Evolutionary conservation across 1,140 invertebrate species (phyloP), one percentile per base, ranked within the genome.

Genomic region (Aporrectodea caliginosa): DNA sequence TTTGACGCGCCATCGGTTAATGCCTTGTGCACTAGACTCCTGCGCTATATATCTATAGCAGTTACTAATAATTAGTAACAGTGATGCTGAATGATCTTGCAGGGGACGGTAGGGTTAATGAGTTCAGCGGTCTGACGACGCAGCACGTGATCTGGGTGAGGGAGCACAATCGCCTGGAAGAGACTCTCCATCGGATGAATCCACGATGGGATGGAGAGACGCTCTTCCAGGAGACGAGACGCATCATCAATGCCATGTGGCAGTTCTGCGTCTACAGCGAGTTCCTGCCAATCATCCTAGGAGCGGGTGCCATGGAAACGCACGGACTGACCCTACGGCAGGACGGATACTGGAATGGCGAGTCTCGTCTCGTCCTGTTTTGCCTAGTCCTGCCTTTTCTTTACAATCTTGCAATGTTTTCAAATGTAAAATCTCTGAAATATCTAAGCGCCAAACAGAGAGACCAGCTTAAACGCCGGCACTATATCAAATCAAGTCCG

Each of bases 71-170:
- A n/a, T n/a, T n/a, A n/a, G n/a, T n/a, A n/a, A n/a, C n/a, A n/a
- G n/a, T n/a, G n/a, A n/a, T n/a, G n/a, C n/a, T n/a, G n/a, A n/a
- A n/a, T n/a, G n/a, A n/a, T n/a, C n/a, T n/a, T n/a, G n/a, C 69
- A 95, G 96, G 96, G 82, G 95, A 97, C 84, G 87, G 89, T n/a
- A 89, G 95, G 79, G 92, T 93, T 0, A 98, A 97, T 87, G 94
- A 97, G 84, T 91, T 91, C 81, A 91, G 96, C 16, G 96, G 93
- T 1, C 89, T 99, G 1, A 90, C 95, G 22, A 92, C 94, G n/a
- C 96, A 98, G 93, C 98, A 99, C 85, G 98, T 95, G 0, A 89
- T 99, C 74, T 98, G 94, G 93, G 91, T 98, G 87, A 88, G 97
- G 22, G 95, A 99, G 85, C 97, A 99, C 86, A 99, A 99, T 85